These are phyloP conservation scores for Helicolenus hilgendorfi DNA, from an alignment of 2,797 vertebrate species.

Conservation along the genomic window DNA sequence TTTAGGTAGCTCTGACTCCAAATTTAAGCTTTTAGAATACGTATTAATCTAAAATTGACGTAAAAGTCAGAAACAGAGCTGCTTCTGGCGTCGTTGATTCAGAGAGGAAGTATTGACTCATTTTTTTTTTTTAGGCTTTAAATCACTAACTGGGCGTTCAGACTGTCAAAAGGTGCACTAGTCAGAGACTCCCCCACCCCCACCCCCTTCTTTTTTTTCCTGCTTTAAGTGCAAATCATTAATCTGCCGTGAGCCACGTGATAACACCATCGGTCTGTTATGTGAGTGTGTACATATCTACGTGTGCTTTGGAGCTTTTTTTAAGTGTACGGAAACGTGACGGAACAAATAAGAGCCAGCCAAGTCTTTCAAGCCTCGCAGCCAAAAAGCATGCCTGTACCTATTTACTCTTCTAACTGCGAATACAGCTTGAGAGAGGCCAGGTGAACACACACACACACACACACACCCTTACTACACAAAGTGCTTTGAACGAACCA, in stretches of 20 bases:
- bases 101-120: conserved; percentile 5
- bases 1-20: neutral
- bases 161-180: neutral
- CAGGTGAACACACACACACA: conserved; percentile 28
- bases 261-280: conserved; percentile 4
- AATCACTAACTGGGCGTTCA: conserved; percentile 6
- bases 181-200: neutral
- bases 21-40: neutral
- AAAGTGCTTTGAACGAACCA: neutral
- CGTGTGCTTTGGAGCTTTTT: conserved; percentile 18
- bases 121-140: neutral
- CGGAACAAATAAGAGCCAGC: conserved; percentile 49
- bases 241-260: conserved; percentile 24
- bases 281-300: conserved; percentile 15
- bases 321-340: conserved; percentile 44
- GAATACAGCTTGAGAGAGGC: conserved; percentile 11
- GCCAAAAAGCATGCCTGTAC: conserved; percentile 74
- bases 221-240: conserved; percentile 20
- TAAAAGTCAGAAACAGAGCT: neutral
- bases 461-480: neutral
- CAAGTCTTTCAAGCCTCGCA: conserved; percentile 47
- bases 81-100: neutral
- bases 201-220: neutral
- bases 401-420: conserved; percentile 42
- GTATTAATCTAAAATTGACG: neutral